Conservation (phyloP, 2,113 vertebrate genomes). For the Podarcis raffonei region DNA sequence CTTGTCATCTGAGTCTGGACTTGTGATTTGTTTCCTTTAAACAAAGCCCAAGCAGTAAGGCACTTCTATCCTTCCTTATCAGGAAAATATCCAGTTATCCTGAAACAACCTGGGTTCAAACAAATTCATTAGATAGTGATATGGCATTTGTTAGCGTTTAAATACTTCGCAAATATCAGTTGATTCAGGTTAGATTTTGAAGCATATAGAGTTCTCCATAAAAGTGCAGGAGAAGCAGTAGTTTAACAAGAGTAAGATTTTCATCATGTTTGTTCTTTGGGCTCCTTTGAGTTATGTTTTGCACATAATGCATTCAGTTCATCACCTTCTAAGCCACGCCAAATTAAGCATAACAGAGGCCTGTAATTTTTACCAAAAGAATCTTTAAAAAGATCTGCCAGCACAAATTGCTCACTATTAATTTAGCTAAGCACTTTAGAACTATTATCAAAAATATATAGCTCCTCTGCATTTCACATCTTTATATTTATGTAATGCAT, state of each 20-base stretch:
- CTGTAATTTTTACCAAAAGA: slow-evolving; percentile 60
- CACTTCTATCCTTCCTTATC: background rate
- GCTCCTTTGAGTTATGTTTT: background rate
- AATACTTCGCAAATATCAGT: background rate
- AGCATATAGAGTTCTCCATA: background rate
- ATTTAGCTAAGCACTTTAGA: slow-evolving; percentile 61
- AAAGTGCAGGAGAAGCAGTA: background rate
- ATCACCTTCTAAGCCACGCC: slow-evolving; percentile 18
- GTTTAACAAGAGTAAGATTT: background rate
- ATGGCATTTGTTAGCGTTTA: background rate
- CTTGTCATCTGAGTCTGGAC: too few relatives aligned
- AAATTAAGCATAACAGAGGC: slow-evolving; percentile 35
- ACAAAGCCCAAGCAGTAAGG: too few relatives aligned
- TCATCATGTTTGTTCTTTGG: background rate
- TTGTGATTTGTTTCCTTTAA: too few relatives aligned
- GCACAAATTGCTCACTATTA: slow-evolving; percentile 64
- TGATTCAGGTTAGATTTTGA: background rate
- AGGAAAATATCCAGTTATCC: background rate
- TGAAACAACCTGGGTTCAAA: background rate
- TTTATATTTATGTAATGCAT: slow-evolving; percentile 57
- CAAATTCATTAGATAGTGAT: background rate
- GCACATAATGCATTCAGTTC: background rate
- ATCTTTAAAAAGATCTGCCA: slow-evolving; percentile 52
- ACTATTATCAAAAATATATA: slow-evolving; percentile 53
- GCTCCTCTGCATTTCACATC: slow-evolving; percentile 44